These are phyloP conservation scores for Bagarius yarrelli DNA, from an alignment of 2,113 vertebrate genomes.

Conservation along the genomic window DNA sequence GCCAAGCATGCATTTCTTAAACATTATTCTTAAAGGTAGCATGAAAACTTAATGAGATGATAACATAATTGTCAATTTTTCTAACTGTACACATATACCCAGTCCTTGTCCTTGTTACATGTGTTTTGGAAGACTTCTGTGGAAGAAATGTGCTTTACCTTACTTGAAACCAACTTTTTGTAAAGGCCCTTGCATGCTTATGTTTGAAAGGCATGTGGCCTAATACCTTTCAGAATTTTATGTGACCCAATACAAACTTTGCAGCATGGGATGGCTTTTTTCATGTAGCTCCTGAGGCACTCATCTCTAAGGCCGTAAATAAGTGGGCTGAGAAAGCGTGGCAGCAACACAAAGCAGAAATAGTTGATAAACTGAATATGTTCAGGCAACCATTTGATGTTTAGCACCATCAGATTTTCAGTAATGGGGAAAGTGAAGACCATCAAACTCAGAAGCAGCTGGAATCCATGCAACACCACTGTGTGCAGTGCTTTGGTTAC, in stretches of 20 bases:
- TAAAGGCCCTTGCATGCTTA: no score
- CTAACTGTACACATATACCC: not conserved
- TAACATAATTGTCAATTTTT: not conserved
- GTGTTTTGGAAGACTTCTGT: not conserved
- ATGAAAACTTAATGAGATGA: not conserved
- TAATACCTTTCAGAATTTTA: not conserved
- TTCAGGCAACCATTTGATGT: constrained; percentile 41
- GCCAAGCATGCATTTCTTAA: not conserved
- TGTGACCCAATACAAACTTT: not conserved
- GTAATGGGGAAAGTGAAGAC: constrained; percentile 64
- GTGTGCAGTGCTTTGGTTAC: constrained; percentile 69
- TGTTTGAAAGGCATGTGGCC: no score
- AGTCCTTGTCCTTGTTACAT: not conserved
- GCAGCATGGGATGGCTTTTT: constrained; percentile 50
- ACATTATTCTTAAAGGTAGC: not conserved
- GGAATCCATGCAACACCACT: constrained; percentile 69
- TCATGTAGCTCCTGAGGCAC: constrained; percentile 57
- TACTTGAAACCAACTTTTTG: no score
- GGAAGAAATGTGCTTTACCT: no score
- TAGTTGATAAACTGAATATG: constrained; percentile 64
- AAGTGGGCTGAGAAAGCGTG: constrained; percentile 70
- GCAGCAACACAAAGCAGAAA: constrained; percentile 67
- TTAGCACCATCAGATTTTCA: constrained; percentile 46
- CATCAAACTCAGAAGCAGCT: constrained; percentile 69
- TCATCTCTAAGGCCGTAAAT: constrained; percentile 72